Base-by-base conservation (phyloP, 2,797 vertebrate species). In the Cygnus olor region DNA sequence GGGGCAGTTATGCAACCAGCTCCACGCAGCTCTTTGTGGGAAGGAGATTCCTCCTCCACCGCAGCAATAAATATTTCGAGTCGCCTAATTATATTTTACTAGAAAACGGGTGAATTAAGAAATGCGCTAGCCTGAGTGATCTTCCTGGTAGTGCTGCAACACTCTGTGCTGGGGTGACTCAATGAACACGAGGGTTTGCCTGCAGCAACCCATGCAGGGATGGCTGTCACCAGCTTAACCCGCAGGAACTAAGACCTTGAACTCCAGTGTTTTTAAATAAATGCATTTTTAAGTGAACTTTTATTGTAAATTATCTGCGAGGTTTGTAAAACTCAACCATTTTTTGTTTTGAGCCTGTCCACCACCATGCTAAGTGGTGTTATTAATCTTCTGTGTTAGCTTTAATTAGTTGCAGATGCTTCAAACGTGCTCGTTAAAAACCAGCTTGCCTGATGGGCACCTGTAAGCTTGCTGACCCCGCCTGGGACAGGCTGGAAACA, bases 311-410 rank as follows among this genome's bases (percentile, higher is more conserved):
- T 45, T 3, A 24, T 6, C 45, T 6, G 6, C 21, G 7, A 56
- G 38, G 32, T 79, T 63, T 3, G 7, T 3, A 19, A 88, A 57
- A 17, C 1, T 6, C 30, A 10, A 11, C 11, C 11, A 0, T 38
- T 45, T 53, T 11, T 19, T 19, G 6, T 2, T n/a, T 44, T 4
- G 32, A 83, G 34, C 44, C 32, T 17, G 3, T 38, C 38, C 42
- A 10, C 36, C 17, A n/a, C 36, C 13, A 0, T 0, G 24, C 53
- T 53, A 8, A 32, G 9, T 15, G 66, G 53, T 12, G 85, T 63
- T 14, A 5, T 51, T 28, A 3, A 10, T 24, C 69, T 70, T 14
- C 54, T 8, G 34, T 4, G 20, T 9, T 5, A 6, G 9, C 17
- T 19, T 36, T 6, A 42, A 49, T 9, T 8, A 8, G 15, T 49